Evolutionary conservation across 2,797 vertebrate genomes (phyloP).

Genomic region (Halcyon smyrnensis): DNA sequence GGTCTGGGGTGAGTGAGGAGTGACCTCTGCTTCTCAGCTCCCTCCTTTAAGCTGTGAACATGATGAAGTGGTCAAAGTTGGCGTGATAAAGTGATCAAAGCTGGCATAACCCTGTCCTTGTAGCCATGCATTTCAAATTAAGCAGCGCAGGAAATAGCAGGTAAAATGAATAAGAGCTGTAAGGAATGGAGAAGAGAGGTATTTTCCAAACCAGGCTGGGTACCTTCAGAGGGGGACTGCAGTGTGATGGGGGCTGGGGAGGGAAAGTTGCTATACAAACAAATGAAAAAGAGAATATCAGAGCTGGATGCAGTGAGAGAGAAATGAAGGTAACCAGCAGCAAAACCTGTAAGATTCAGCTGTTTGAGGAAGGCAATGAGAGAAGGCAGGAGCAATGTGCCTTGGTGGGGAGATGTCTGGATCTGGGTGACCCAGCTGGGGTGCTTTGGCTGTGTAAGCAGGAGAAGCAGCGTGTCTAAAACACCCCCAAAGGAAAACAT

Average conservation of each 20-base stretch:
- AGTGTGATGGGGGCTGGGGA: not conserved
- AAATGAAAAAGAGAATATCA: not conserved
- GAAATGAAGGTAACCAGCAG: not conserved
- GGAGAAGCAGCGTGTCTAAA: not conserved
- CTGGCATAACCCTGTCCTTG: not conserved
- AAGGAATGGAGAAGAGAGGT: not conserved
- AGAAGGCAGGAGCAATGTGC: not conserved
- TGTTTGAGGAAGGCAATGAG: not conserved
- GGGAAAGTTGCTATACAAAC: not conserved
- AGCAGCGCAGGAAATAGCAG: not conserved
- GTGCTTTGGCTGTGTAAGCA: not conserved
- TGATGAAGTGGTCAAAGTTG: not conserved
- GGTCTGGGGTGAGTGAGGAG: not conserved
- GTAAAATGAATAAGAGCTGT: not conserved
- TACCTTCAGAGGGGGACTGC: not conserved
- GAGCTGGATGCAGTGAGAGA: not conserved
- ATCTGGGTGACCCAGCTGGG: not conserved
- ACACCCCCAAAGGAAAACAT: not conserved
- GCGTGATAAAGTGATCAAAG: not conserved
- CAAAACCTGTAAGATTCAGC: not conserved
- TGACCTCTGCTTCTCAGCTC: not conserved
- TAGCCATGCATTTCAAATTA: not conserved
- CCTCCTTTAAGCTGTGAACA: accelerated
- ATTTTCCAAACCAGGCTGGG: not conserved
- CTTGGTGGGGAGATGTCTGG: not conserved